Evolutionary conservation across 2,113 vertebrate species (phyloP), one percentile per base, ranked within the genome.

Genomic region (Callaeas wilsoni): DNA sequence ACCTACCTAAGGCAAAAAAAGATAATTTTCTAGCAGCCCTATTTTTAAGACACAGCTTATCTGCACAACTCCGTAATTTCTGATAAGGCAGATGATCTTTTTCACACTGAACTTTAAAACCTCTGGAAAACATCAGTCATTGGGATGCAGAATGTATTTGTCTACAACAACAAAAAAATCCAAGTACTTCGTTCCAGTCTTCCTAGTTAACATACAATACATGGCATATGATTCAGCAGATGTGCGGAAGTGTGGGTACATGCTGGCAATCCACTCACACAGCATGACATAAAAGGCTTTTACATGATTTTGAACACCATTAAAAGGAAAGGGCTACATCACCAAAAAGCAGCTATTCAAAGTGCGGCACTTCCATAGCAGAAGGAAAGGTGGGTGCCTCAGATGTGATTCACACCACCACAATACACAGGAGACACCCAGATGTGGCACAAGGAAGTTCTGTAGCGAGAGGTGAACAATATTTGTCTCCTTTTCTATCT

Each of bases 111-210:
- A 57, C 55, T 50, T 27, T 30, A 95, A 90, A 92, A 92, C 59
- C 63, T 59, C 83, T 90, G 68, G 76, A 86, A 94, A 94, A 76
- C 46, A 74, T 73, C 80, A 93, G 50, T 90, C 88, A 88, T 10
- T 65, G 29, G 12, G 13, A 86, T 77, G 47, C 12, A 53, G 22
- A 65, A 68, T n/a, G 6, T 26, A 26, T 32, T 5, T 69, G 7
- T 32, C 7, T 60, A 9, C 12, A 76, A 74, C 2, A 35, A 29
- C 8, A 52, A 52, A 35, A 10, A 42, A 30, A 27, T 11, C 25
- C 16, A 35, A 49, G 39, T 64, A 83, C 19, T 68, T 64, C 30
- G 56, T 82, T 68, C 17, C 39, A 64, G 27, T 68, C 46, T 80
- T 89, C 52, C 53, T 52, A 56, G 22, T 76, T 84, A 93, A 84